Base-by-base conservation (phyloP, 1,140 invertebrate species). In the Mamestra configurata region DNA sequence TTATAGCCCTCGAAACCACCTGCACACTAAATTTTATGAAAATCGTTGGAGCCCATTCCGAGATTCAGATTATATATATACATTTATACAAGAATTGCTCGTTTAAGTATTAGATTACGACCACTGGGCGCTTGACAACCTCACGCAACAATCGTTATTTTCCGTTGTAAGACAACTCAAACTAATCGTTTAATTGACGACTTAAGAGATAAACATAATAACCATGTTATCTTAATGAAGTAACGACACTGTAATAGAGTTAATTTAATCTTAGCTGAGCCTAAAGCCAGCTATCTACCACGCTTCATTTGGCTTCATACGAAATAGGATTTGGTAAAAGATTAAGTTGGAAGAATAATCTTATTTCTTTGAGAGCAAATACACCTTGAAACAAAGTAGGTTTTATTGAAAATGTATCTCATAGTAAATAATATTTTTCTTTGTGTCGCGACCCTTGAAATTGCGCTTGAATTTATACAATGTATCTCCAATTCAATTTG, bases 201-300 rank as follows among this genome's bases (percentile, higher is more conserved):
- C 37, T 46, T 68, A 70, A 46, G n/a, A 61, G 66, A 70, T 70
- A 70, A 70, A 70, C 37, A 20, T 46, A 70, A 70, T 70, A 49
- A 46, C 22, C 20, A 27, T 27, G 27, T 70, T 70, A 70, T 49
- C 66, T 70, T 46, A 70, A 70, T 70, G 20, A 70, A 70, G 13
- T 46, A 70, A 70, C 43, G 37, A 49, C 66, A 49, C 40, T 20
- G 40, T 70, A 37, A 46, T 70, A 70, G 40, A 49, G 4, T 66
- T 66, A n/a, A 7, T 70, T 24, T 70, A 27, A 46, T 70, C 11
- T 49, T 15, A 40, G 4, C 40, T 70, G n/a, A n/a, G n/a, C 22
- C 8, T 24, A n/a, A n/a, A n/a, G n/a, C 49, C 40, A 18, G 15
- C 27, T 46, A 70, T 70, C 40, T 68, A 46, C 20, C 10, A 70